Evolutionary conservation across 2,797 vertebrate genomes (phyloP).

Genomic region (Oreortyx pictus): DNA sequence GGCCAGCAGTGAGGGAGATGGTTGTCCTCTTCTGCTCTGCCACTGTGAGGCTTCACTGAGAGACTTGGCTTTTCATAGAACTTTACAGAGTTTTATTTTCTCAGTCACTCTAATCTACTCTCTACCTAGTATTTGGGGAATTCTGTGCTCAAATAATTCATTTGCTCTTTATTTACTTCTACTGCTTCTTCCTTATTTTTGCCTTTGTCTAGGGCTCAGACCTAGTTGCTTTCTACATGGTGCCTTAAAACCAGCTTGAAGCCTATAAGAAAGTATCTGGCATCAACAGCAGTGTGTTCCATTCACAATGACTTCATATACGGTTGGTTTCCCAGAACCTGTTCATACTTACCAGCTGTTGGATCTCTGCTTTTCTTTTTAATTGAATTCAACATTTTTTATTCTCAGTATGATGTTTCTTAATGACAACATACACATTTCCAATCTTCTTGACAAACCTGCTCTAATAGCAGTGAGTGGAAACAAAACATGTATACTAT

Average conservation of each 20-base stretch:
- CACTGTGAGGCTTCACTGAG: neutral
- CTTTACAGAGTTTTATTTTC: slow-evolving; percentile 5
- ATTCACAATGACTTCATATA: neutral
- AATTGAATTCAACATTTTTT: neutral
- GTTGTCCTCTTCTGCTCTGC: neutral
- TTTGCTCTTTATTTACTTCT: neutral
- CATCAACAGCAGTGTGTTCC: neutral
- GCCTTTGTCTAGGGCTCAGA: neutral
- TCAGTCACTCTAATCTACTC: neutral
- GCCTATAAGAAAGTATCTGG: neutral
- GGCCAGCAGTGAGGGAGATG: too few species aligned
- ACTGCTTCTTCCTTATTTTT: neutral
- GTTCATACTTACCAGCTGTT: neutral
- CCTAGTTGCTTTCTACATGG: neutral
- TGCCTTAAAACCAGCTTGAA: neutral
- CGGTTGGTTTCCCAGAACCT: neutral
- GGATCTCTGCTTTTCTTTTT: slow-evolving; percentile 10
- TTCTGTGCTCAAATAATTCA: neutral
- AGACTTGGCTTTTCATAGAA: neutral
- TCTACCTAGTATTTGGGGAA: neutral
- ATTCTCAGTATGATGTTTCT: neutral
- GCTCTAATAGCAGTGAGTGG: neutral
- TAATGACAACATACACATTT: neutral
- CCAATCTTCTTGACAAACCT: neutral
- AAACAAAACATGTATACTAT: neutral